Evolutionary conservation across 2,113 vertebrate genomes (phyloP).

Genomic region (Budorcas taxicolor): DNA sequence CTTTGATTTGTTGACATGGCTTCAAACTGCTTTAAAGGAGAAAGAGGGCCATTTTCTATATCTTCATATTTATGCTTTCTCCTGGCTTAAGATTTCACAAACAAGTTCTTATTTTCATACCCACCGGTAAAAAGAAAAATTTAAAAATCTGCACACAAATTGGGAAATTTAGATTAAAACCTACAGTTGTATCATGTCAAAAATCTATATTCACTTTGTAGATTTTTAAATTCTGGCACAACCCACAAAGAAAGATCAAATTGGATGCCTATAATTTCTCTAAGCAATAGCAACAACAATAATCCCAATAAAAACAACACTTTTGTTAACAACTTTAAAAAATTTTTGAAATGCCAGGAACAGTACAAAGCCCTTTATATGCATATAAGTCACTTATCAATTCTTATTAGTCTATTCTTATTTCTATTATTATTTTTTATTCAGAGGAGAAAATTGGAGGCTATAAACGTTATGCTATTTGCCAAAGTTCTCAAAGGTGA

Average conservation of each 20-base stretch:
- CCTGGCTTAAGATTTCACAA: neutral
- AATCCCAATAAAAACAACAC: neutral
- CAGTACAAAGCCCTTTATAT: neutral
- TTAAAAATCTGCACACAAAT: neutral
- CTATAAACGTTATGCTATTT: neutral
- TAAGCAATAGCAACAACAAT: neutral
- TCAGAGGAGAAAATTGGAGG: neutral
- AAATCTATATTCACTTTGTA: neutral
- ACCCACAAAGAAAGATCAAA: neutral
- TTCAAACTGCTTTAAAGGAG: neutral
- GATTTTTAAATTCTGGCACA: neutral
- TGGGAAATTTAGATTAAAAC: neutral
- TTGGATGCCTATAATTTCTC: neutral
- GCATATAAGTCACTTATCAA: neutral
- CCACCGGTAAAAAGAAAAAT: neutral
- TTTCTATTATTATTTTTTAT: neutral
- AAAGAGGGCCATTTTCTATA: neutral
- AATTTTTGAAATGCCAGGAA: neutral
- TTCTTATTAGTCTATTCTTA: neutral
- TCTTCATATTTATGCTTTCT: neutral
- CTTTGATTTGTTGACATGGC: neutral
- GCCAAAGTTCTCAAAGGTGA: neutral
- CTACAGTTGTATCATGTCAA: neutral
- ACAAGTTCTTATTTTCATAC: neutral
- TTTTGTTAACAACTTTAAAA: neutral